These are phyloP conservation scores for Zaprionus inermis DNA, from an alignment of 1,140 invertebrate species.

Conservation along the genomic window DNA sequence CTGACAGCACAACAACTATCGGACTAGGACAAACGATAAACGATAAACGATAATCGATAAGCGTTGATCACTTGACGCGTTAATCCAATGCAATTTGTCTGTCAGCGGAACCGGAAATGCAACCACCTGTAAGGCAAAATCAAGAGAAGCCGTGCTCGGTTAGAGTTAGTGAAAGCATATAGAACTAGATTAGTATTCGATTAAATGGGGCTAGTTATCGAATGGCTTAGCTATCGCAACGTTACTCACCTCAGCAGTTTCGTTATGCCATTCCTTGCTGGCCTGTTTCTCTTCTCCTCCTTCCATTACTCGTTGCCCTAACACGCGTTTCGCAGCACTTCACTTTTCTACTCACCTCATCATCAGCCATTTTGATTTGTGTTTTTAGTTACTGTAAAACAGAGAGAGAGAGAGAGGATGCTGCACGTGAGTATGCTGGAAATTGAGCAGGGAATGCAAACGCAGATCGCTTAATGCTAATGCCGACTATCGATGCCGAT, in stretches of 20 bases:
- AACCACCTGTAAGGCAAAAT: slow-evolving; percentile 19
- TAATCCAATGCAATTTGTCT: slow-evolving; percentile 41
- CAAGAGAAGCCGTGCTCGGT: slow-evolving; percentile 38
- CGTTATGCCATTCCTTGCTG: neutral
- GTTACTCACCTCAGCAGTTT: slow-evolving; percentile 28
- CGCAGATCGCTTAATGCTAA: neutral
- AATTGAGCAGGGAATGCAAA: slow-evolving; percentile 16
- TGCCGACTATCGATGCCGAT: neutral
- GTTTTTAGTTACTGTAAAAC: slow-evolving; percentile 79
- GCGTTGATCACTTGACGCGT: slow-evolving; percentile 55
- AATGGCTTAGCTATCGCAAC: neutral
- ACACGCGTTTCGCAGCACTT: neutral
- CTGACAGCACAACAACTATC: slow-evolving; percentile 32
- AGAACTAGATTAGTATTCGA: too few species aligned
- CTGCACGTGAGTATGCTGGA: slow-evolving; percentile 32
- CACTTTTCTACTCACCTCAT: slow-evolving; percentile 93
- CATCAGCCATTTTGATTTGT: slow-evolving; percentile 91
- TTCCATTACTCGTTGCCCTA: too few species aligned
- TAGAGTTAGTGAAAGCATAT: neutral
- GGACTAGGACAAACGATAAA: slow-evolving; percentile 50
- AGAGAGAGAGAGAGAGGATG: slow-evolving; percentile 39
- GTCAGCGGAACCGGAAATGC: slow-evolving; percentile 12
- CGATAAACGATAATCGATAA: slow-evolving; percentile 55
- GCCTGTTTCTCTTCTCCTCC: neutral
- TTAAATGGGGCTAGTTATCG: neutral